Evolutionary conservation across 2,113 vertebrate genomes (phyloP), one percentile per base, ranked within the genome.

Genomic region (Argyrosomus japonicus): DNA sequence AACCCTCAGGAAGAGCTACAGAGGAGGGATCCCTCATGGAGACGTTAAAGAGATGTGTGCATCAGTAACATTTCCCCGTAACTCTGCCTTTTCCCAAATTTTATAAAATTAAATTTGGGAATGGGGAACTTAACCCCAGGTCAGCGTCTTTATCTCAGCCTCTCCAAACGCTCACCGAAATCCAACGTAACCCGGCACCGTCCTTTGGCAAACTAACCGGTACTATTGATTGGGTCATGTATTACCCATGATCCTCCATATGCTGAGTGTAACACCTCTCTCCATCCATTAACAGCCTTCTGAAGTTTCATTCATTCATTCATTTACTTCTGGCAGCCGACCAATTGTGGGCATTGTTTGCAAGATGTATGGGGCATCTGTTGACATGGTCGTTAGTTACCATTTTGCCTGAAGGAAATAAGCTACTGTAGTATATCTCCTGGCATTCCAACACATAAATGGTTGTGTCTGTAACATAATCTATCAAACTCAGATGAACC

Each of bases 301-400:
- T 92, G 90, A 75, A 83, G 87, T 92, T 93, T 91, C 89, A 83
- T 91, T 90, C 87, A 90, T 91, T 94, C 87, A 90, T 91, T 94
- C 87, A 90, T 87, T 92, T 87, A 67, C 81, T 85, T 36, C 87
- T 91, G 87, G 92, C 92, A 90, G 77, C 27, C 57, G 27, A 86
- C 89, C 91, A 90, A 82, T 81, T 82, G 89, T 70, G 74, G 87
- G 84, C 90, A 88, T 92, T 92, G 93, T 94, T 92, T 89, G 71
- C 78, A 75, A 92, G 90, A 92, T 77, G 93, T 91, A 91, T 91
- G 85, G 84, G 85, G 83, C 89, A 91, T 91, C 87, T 89, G 91
- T 91, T 93, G 93, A 93, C 90, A 86, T 76, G 88, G 75, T 91
- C 89, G 69, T 94, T 92, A 90, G 89, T 90, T 92, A 85, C 83